phyloP scores from a whole-genome alignment of 2,113 vertebrate species.

The Tylochromis polylepis region DNA sequence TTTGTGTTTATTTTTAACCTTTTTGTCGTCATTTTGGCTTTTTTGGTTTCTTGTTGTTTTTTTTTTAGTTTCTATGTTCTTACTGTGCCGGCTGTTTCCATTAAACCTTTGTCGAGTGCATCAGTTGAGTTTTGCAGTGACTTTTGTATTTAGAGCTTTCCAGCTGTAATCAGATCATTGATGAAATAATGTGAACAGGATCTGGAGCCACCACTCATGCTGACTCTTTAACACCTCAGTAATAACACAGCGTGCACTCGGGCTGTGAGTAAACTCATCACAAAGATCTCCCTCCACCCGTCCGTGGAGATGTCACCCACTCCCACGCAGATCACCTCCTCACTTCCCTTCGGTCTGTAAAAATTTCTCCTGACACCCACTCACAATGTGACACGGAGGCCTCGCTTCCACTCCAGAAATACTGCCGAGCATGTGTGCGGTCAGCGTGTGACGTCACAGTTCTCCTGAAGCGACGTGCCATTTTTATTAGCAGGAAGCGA shows the following conservation, averaged over 20 bases:
- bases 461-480: neutral
- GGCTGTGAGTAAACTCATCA: neutral
- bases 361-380: neutral
- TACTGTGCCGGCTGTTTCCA: neutral
- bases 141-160: accelerated
- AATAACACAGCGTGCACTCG: neutral
- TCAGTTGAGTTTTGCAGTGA: accelerated
- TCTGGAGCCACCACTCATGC: neutral
- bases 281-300: neutral
- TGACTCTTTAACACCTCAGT: neutral
- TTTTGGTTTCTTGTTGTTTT: neutral
- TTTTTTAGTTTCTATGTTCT: neutral
- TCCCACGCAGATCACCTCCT: constrained; percentile 5
- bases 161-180: neutral
- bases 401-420: neutral
- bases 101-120: neutral
- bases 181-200: neutral
- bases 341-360: neutral
- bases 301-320: neutral
- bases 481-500: constrained; percentile 20
- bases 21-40: accelerated
- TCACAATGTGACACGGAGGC: constrained; percentile 16
- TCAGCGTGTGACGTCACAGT: neutral
- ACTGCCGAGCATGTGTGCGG: neutral
- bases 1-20: neutral